Percentiles rank a stretch among this genome's conserved stretches.
Evolutionary conservation across 2,113 vertebrate genomes (phyloP).

Genomic region (Jacana jacana): DNA sequence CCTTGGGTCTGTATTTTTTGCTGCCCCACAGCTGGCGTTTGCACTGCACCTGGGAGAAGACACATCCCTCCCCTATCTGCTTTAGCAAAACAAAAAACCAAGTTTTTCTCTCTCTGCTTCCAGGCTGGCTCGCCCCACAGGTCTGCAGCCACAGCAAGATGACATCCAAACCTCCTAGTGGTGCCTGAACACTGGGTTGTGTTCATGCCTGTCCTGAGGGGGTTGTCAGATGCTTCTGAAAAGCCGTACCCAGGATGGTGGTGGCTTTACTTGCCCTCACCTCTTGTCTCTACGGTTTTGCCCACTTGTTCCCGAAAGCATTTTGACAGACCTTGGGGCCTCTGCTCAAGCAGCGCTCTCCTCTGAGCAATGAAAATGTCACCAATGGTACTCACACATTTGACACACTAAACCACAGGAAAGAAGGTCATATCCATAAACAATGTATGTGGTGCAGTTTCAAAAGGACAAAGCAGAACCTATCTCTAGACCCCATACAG

Average conservation of each 20-base stretch:
- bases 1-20: background rate
- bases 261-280: background rate
- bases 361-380: background rate
- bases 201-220: accelerated
- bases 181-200: background rate
- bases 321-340: background rate
- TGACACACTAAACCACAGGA: background rate
- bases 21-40: background rate
- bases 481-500: accelerated
- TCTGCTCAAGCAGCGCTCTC: background rate
- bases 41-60: background rate
- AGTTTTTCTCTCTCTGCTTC: background rate
- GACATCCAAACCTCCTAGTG: accelerated
- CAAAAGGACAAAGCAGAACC: background rate
- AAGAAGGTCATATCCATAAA: background rate
- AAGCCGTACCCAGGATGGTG: accelerated
- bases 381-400: accelerated
- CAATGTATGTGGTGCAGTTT: accelerated
- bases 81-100: background rate
- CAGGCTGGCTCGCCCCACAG: accelerated
- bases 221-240: background rate
- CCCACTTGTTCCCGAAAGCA: accelerated
- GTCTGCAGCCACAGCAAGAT: accelerated
- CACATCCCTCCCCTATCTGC: accelerated
- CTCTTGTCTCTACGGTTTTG: background rate